Percentiles rank a stretch among this genome's conserved stretches.
Conservation (phyloP, 2,113 vertebrate species). For the Trematocara unimaculatum region DNA sequence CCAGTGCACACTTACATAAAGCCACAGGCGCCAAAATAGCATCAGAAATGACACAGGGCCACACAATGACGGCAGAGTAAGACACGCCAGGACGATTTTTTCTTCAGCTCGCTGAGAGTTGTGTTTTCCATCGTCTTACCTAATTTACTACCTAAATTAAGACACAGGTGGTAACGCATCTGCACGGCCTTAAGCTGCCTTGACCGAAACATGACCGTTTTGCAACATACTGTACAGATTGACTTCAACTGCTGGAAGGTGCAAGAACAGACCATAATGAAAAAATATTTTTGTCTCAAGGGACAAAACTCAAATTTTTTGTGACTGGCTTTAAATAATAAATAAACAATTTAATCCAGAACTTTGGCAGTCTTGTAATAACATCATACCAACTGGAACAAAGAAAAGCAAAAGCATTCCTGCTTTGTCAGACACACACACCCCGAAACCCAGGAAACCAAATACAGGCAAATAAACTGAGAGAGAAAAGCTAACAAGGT, state of each 20-base stretch:
- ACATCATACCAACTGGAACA: constrained; percentile 30
- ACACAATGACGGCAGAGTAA: background rate
- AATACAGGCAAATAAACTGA: constrained; percentile 51
- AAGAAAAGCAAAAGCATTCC: background rate
- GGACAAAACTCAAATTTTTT: background rate
- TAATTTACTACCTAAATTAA: constrained; percentile 18
- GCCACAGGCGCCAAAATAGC: constrained; percentile 30
- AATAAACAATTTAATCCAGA: constrained; percentile 43
- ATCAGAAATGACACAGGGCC: background rate
- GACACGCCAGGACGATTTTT: background rate
- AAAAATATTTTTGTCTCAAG: background rate
- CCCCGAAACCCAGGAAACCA: constrained; percentile 60
- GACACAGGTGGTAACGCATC: background rate
- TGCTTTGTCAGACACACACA: background rate
- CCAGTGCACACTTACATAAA: constrained; percentile 4
- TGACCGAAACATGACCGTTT: background rate
- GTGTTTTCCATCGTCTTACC: constrained; percentile 52
- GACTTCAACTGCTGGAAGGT: background rate
- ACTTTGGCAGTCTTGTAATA: constrained; percentile 35
- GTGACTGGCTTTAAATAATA: constrained; percentile 3
- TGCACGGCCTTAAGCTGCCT: background rate
- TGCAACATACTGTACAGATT: background rate
- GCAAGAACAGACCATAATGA: background rate
- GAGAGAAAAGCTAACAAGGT: constrained; percentile 8
- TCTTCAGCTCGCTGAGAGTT: background rate